Percentiles rank a stretch among this genome's conserved stretches.
Conservation (phyloP, 2,888 invertebrate genomes). For the Andrena dorsata region DNA sequence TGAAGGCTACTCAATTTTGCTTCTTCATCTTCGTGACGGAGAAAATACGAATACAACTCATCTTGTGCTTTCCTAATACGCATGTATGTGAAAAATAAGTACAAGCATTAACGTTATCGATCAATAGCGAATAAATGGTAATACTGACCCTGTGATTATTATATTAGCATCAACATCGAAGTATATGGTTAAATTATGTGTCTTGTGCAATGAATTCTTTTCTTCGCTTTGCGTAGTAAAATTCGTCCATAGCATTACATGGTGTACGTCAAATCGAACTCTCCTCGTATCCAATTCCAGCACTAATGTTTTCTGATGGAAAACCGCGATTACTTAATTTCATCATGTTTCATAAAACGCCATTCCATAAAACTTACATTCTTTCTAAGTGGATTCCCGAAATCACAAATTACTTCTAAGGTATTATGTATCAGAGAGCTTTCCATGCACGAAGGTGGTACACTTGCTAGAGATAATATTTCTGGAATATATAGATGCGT, state of each 20-base stretch:
- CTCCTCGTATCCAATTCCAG: conserved; percentile 75
- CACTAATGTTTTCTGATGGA: conserved; percentile 69
- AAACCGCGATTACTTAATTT: conserved; percentile 1
- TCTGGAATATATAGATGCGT: conserved; percentile 70
- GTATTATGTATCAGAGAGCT: conserved; percentile 23
- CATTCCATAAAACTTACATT: conserved; percentile 62
- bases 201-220: conserved; percentile 68
- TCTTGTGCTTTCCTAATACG: conserved; percentile 80
- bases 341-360: neutral
- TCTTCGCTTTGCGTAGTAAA: conserved; percentile 83
- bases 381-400: conserved; percentile 76
- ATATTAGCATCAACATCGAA: conserved; percentile 82
- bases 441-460: conserved; percentile 70
- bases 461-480: conserved; percentile 70
- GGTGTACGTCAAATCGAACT: conserved; percentile 66
- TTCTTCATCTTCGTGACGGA: conserved; percentile 69
- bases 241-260: conserved; percentile 74
- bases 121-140: conserved; percentile 1
- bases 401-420: conserved; percentile 72
- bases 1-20: conserved; percentile 76
- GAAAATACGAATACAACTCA: conserved; percentile 81
- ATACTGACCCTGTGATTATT: conserved; percentile 82
- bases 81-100: neutral
- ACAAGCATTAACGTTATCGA: neutral
- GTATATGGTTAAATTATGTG: conserved; percentile 73